Base-by-base conservation (phyloP, 2,888 invertebrate genomes). In the Heterodera filipjevi region DNA sequence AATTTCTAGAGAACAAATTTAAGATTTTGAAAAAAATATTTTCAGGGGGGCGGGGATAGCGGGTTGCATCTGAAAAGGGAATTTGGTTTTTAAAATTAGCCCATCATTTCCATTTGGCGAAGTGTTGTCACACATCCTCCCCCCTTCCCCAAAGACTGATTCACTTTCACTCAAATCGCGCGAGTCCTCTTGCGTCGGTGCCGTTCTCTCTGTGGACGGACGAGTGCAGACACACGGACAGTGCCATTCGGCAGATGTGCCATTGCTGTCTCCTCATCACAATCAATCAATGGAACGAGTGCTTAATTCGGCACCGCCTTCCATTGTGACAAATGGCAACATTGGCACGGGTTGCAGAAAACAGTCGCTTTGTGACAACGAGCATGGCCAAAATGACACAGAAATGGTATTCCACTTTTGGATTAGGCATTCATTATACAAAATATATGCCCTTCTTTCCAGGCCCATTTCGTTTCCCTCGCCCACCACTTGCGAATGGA, bases 181-280 rank as follows among this genome's bases (percentile, higher is more conserved):
- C 78, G 81, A 86, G 81, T 82, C 86, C 77, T 78, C 83, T 71
- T 64, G 80, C 79, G 79, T 81, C 78, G 68, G 33, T 19, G 68
- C 68, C 19, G 33, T 68, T n/a, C 59, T 59, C 59, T n/a, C 59
- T 12, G 27, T 27, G n/a, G 59, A 59, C 59, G 59, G 59, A 59
- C 59, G 59, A 59, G 27, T 27, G 59, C 59, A n/a, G 27, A 30
- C 59, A 27, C n/a, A 59, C 27, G 10, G 22, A 59, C 59, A 59
- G 27, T 27, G 8, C 27, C n/a, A 59, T 27, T 59, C 27, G 59
- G 39, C 39, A 2, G 59, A 59, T 1, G 27, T 59, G 59, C 27
- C 59, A 27, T 59, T n/a, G 2, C 16, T 49, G 19, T 49, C 49
- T n/a, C 27, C 59, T n/a, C 59, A 19, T n/a, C n/a, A n/a, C n/a